These are phyloP conservation scores for Harpagoxenus sublaevis DNA, from an alignment of 2,888 invertebrate genomes.

Conservation along the genomic window DNA sequence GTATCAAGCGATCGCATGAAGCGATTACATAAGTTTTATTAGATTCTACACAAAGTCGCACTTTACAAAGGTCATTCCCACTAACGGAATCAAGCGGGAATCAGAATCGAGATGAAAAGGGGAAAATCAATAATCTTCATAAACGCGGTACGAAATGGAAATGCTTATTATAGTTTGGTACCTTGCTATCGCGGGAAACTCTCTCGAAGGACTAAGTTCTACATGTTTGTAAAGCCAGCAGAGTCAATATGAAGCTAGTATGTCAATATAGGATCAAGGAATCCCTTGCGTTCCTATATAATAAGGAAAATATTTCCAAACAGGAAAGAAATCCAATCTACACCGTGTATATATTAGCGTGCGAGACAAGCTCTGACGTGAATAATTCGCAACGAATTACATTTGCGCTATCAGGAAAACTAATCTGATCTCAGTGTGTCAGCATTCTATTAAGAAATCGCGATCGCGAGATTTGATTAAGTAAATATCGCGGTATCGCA, in stretches of 20 bases:
- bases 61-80: neutral
- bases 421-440: constrained; percentile 8
- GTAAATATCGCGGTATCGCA: constrained; percentile 17
- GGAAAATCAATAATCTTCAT: neutral
- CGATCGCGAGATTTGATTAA: constrained; percentile 39
- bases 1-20: neutral
- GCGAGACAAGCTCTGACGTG: neutral
- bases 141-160: neutral
- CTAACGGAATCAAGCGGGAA: neutral
- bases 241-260: neutral
- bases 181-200: neutral
- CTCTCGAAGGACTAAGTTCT: neutral
- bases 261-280: constrained; percentile 10
- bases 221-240: neutral
- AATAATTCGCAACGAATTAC: neutral
- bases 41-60: neutral
- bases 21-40: neutral
- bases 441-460: constrained; percentile 33
- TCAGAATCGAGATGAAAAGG: neutral
- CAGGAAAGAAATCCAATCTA: neutral
- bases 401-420: neutral
- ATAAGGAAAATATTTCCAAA: neutral
- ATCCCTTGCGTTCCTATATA: neutral
- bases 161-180: neutral
- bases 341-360: neutral